phyloP scores from a whole-genome alignment of 2,888 invertebrate species.

The Eugnorisma glareosa region DNA sequence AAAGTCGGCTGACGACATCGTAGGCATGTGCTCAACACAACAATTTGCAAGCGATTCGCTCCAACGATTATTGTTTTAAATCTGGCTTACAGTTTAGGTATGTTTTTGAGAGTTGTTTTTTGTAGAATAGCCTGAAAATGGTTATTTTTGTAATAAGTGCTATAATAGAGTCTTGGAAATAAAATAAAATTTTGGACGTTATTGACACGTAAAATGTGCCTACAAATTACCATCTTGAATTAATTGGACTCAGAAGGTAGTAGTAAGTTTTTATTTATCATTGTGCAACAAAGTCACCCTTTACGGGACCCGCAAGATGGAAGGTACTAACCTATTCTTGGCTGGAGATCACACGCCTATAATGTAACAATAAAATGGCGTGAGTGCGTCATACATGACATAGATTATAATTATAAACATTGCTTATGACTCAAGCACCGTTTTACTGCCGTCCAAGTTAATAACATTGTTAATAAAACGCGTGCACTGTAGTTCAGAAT shows the following conservation, averaged over 20 bases:
- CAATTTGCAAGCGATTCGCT: slow-evolving; percentile 70
- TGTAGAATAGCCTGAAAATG: background rate
- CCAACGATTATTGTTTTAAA: slow-evolving; percentile 44
- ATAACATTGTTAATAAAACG: slow-evolving; percentile 18
- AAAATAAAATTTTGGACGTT: background rate
- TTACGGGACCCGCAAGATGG: background rate
- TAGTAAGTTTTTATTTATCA: background rate
- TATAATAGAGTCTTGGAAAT: background rate
- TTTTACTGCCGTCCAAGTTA: slow-evolving; percentile 12
- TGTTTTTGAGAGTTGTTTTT: background rate
- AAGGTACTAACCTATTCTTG: slow-evolving; percentile 1
- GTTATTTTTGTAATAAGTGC: background rate
- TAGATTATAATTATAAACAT: slow-evolving; percentile 36
- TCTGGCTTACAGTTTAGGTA: background rate
- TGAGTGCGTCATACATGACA: slow-evolving; percentile 29
- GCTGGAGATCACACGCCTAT: background rate
- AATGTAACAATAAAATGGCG: slow-evolving; percentile 14
- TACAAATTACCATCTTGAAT: background rate
- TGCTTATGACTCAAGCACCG: slow-evolving; percentile 24
- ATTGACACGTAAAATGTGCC: background rate
- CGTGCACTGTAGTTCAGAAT: slow-evolving; percentile 27
- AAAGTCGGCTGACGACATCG: slow-evolving; percentile 32
- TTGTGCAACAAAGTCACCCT: background rate
- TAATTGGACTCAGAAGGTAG: background rate
- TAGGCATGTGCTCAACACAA: slow-evolving; percentile 48